These are phyloP conservation scores for Blennius ocellaris DNA, from an alignment of 2,113 vertebrate species.

Conservation along the genomic window DNA sequence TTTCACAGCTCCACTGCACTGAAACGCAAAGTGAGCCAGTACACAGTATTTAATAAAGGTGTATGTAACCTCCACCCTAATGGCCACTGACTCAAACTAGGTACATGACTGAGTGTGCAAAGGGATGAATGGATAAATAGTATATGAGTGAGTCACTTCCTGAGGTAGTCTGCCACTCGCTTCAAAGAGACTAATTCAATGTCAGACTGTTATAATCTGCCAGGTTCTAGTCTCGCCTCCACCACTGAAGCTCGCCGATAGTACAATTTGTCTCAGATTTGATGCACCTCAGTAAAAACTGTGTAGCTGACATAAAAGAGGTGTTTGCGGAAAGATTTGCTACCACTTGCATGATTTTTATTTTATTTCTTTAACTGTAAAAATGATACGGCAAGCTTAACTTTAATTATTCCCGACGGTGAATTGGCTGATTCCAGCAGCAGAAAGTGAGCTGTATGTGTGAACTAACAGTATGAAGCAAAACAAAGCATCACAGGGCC, in stretches of 20 bases:
- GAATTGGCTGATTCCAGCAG: background rate
- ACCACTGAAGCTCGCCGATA: background rate
- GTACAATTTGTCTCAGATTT: background rate
- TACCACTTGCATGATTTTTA: background rate
- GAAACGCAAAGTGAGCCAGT: background rate
- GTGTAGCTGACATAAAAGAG: background rate
- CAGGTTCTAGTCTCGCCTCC: slow-evolving; percentile 2
- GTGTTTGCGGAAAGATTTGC: background rate
- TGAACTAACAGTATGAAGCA: background rate
- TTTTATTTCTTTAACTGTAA: background rate
- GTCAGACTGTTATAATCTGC: slow-evolving; percentile 5
- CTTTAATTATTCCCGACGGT: background rate
- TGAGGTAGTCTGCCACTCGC: background rate
- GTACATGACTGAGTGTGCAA: slow-evolving; percentile 15
- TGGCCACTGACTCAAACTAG: background rate
- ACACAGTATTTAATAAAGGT: slow-evolving; percentile 6
- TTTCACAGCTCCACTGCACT: background rate
- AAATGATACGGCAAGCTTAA: background rate
- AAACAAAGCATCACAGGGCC: background rate
- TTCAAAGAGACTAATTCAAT: background rate
- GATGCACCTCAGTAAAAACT: background rate
- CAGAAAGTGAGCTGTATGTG: background rate
- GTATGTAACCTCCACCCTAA: slow-evolving; percentile 7
- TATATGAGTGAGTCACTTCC: slow-evolving; percentile 23
- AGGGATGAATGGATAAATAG: slow-evolving; percentile 5